Percentiles rank a stretch among this genome's conserved stretches.
Evolutionary conservation across 2,888 invertebrate genomes (phyloP).

Genomic region (Parnassius orleans): DNA sequence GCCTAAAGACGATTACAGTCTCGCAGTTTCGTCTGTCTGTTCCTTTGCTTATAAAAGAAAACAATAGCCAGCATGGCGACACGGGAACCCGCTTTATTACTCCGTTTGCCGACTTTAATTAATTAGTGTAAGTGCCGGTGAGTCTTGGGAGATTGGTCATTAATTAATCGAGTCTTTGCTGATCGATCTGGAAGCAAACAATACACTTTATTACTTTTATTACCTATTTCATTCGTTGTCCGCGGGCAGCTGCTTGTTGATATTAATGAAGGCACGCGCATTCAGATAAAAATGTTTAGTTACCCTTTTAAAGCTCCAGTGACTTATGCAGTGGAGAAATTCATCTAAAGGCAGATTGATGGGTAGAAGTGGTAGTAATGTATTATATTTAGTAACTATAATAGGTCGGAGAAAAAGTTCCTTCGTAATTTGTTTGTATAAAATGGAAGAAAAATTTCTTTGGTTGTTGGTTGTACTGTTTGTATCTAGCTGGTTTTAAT

Average conservation of each 20-base stretch:
- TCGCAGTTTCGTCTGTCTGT: slow-evolving; percentile 9
- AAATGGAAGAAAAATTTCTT: no score
- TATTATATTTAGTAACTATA: no score
- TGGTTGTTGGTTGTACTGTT: no score
- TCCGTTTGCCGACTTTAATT: slow-evolving; percentile 68
- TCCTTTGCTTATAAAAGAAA: slow-evolving; percentile 26
- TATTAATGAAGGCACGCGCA: slow-evolving; percentile 16
- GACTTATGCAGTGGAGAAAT: not conserved
- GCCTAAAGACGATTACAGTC: slow-evolving; percentile 3
- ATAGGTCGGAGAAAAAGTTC: no score
- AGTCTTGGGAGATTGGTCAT: slow-evolving; percentile 75
- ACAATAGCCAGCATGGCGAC: slow-evolving; percentile 36
- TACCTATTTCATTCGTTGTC: slow-evolving; percentile 63
- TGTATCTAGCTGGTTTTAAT: no score
- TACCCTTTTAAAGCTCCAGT: not conserved
- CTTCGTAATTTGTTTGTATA: no score
- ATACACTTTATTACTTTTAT: slow-evolving; percentile 74
- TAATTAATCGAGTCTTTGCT: slow-evolving; percentile 72
- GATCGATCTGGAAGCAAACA: slow-evolving; percentile 72
- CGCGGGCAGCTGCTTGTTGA: slow-evolving; percentile 28
- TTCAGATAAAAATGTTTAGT: not conserved
- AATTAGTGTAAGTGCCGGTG: slow-evolving; percentile 78
- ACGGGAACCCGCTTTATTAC: slow-evolving; percentile 51
- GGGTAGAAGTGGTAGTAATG: no score
- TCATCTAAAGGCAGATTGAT: not conserved